A percentile compares a stretch with the other conserved stretches of the same genome.
These are phyloP conservation scores for Fulmarus glacialis DNA, from an alignment of 2,113 vertebrate species.

Conservation along the genomic window DNA sequence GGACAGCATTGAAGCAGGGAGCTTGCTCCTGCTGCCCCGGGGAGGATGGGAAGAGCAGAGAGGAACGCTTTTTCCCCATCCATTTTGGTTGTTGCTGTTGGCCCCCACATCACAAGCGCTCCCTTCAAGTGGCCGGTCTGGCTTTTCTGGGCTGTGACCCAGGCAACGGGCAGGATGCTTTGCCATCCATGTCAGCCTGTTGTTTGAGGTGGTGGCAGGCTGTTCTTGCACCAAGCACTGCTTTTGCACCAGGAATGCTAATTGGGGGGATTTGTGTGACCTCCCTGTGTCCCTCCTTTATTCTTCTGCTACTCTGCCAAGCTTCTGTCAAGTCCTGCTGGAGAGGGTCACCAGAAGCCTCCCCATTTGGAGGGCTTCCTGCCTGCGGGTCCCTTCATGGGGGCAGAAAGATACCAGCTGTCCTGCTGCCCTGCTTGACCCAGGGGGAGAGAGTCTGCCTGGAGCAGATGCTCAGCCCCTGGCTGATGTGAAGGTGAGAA, in stretches of 20 bases:
- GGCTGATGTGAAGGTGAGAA: not conserved
- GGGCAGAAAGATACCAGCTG: not conserved
- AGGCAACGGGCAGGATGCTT: not conserved
- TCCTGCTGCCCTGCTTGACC: not conserved
- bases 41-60: not conserved
- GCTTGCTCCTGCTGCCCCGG: not conserved
- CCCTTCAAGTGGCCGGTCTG: not conserved
- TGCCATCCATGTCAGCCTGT: not conserved
- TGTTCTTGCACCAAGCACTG: not conserved
- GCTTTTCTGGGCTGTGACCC: not conserved
- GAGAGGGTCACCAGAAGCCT: not conserved
- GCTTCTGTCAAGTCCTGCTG: not conserved
- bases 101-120: not conserved
- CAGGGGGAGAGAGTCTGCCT: not conserved
- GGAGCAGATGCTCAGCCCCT: not conserved
- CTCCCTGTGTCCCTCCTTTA: rapidly evolving
- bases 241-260: not conserved
- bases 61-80: not conserved
- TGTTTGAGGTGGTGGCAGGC: not conserved
- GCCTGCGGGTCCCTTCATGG: not conserved
- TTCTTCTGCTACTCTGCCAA: not conserved
- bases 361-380: not conserved
- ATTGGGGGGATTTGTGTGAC: not conserved
- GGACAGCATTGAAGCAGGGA: not conserved
- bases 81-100: not conserved